A percentile compares a stretch with the other conserved stretches of the same genome.
Evolutionary conservation across 2,888 invertebrate species (phyloP).

Genomic region (Melipona bicolor): DNA sequence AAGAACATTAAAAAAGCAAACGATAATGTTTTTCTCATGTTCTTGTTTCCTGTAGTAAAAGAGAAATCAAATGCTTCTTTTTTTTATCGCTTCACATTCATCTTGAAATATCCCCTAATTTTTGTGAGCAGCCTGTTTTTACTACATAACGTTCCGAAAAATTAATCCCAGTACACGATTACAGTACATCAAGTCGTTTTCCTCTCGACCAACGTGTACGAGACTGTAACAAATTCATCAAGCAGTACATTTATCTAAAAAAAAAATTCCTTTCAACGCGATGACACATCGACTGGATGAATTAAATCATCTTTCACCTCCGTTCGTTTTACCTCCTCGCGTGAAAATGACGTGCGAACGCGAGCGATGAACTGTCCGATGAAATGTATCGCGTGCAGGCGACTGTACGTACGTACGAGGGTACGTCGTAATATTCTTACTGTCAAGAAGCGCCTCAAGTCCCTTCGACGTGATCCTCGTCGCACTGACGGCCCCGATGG

Average conservation of each 20-base stretch:
- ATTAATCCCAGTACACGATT: too few relatives aligned
- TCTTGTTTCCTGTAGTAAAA: too few relatives aligned
- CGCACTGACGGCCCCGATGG: not conserved
- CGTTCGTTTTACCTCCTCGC: conserved; percentile 32
- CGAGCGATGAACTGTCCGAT: conserved; percentile 9
- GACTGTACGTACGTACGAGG: conserved; percentile 21
- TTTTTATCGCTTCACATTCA: too few relatives aligned
- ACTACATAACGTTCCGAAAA: too few relatives aligned
- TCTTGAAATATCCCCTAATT: too few relatives aligned
- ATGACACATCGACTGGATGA: not conserved
- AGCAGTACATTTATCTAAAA: not conserved
- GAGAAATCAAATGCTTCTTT: too few relatives aligned
- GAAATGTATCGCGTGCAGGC: conserved; percentile 48
- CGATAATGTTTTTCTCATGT: too few relatives aligned
- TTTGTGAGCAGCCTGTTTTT: too few relatives aligned
- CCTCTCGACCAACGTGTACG: not conserved
- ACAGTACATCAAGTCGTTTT: not conserved
- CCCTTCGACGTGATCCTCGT: conserved; percentile 27
- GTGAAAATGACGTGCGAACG: conserved; percentile 43
- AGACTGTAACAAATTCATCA: not conserved
- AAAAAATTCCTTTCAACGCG: not conserved
- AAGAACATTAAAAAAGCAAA: too few relatives aligned
- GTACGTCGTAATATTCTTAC: conserved; percentile 27
- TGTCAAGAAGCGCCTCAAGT: conserved; percentile 3
- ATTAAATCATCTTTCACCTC: not conserved